Percentiles rank a stretch among this genome's conserved stretches.
Conservation (phyloP, 2,113 vertebrate species). For the Murina feae region DNA sequence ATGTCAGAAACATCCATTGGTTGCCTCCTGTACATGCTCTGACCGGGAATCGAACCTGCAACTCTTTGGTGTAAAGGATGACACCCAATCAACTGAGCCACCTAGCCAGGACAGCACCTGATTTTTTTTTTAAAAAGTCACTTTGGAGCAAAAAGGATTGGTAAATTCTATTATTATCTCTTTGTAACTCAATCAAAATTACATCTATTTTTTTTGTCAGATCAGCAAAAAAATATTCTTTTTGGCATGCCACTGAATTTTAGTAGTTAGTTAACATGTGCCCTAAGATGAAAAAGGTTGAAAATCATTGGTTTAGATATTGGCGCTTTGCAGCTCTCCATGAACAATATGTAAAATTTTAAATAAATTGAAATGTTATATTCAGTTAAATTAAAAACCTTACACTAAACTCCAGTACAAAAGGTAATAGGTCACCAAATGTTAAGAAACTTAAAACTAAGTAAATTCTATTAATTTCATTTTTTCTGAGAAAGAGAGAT, state of each 20-base stretch:
- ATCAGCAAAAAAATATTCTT: background rate
- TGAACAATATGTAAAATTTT: background rate
- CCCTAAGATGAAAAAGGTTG: background rate
- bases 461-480: background rate
- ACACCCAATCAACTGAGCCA: no score
- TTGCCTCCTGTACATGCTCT: no score
- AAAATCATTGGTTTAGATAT: background rate
- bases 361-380: background rate
- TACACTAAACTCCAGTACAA: background rate
- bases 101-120: no score
- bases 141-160: background rate
- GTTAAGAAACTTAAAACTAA: conserved; percentile 14
- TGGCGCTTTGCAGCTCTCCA: background rate
- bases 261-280: background rate
- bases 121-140: background rate
- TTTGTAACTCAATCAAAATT: background rate
- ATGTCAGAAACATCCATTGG: no score
- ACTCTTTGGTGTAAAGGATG: no score
- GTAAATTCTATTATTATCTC: background rate
- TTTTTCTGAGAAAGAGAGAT: background rate
- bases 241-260: background rate
- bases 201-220: background rate
- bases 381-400: background rate
- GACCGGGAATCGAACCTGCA: no score
- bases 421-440: background rate